Evolutionary conservation across 1,140 invertebrate genomes (phyloP), one percentile per base, ranked within the genome.

Genomic region (Sesamia nonagrioides): DNA sequence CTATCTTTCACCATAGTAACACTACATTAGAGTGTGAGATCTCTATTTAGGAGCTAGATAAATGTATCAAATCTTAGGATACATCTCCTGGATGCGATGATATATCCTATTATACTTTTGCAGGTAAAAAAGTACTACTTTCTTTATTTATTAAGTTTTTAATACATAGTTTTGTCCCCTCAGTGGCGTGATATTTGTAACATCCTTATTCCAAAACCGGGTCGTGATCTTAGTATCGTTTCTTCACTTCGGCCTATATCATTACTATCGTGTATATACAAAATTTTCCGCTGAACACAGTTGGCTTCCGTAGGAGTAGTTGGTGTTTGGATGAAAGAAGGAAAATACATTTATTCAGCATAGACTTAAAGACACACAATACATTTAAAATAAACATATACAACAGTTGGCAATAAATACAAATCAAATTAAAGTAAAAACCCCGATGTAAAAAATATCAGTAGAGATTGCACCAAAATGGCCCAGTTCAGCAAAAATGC

Each of bases 261-360:
- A 13, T 37, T 82, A 5, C 78, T 83, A 11, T 83, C 82, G 1
- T 83, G 82, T 35, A 21, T 79, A 11, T 81, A 73, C 54, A 83
- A 81, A 66, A 63, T 79, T 15, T 77, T 77, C 52, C 82, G 81
- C 40, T 21, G 4, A 40, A 61, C 60, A 61, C 60, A 17, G 60
- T 61, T n/a, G 60, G 60, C 11, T 61, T 61, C 35, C 60, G 60
- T 40, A 61, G 13, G 6, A 9, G n/a, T 61, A 61, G n/a, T 1
- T 61, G 35, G 35, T 61, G 60, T 61, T 7, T 61, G 6, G 60
- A 61, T 40, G 60, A 33, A 2, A 17, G 13, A 6, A 40, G n/a
- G n/a, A n/a, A n/a, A n/a, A n/a, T n/a, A n/a, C n/a, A n/a, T n/a
- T n/a, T n/a, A n/a, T n/a, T n/a, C n/a, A n/a, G n/a, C n/a, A n/a